Conservation (phyloP, 2,888 invertebrate species). For the Boloria euphrosyne region DNA sequence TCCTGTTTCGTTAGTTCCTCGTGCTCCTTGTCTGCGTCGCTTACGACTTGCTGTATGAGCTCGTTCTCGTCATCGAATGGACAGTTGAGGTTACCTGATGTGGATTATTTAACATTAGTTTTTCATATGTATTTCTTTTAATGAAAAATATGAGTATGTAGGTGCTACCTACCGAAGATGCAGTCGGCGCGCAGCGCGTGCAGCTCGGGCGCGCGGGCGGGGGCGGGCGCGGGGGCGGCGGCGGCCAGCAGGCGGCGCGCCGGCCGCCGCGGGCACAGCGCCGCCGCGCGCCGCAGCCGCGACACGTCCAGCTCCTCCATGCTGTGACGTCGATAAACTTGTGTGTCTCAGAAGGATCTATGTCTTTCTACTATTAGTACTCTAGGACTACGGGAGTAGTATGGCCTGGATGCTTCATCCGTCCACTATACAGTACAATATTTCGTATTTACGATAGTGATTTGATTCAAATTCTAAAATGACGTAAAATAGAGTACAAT, state of each 20-base stretch:
- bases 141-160: too few species aligned
- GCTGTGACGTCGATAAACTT: too few species aligned
- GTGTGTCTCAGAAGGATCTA: neutral
- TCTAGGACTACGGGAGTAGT: too few species aligned
- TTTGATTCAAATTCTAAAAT: too few species aligned
- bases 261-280: constrained; percentile 45
- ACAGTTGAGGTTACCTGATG: constrained; percentile 49
- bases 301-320: constrained; percentile 43
- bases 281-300: constrained; percentile 52
- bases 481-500: too few species aligned
- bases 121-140: too few species aligned
- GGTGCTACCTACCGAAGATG: constrained; percentile 40
- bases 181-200: constrained; percentile 52
- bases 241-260: constrained; percentile 34
- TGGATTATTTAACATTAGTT: too few species aligned
- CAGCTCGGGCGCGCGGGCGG: constrained; percentile 40
- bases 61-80: constrained; percentile 52
- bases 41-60: constrained; percentile 40
- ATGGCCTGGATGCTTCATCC: too few species aligned
- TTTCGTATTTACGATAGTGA: neutral
- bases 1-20: constrained; percentile 46
- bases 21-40: constrained; percentile 23
- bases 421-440: neutral
- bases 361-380: too few species aligned
- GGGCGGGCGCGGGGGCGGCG: constrained; percentile 50